Evolutionary conservation across 2,113 vertebrate genomes (phyloP), one percentile per base, ranked within the genome.

Genomic region (Seriola rivoliana): DNA sequence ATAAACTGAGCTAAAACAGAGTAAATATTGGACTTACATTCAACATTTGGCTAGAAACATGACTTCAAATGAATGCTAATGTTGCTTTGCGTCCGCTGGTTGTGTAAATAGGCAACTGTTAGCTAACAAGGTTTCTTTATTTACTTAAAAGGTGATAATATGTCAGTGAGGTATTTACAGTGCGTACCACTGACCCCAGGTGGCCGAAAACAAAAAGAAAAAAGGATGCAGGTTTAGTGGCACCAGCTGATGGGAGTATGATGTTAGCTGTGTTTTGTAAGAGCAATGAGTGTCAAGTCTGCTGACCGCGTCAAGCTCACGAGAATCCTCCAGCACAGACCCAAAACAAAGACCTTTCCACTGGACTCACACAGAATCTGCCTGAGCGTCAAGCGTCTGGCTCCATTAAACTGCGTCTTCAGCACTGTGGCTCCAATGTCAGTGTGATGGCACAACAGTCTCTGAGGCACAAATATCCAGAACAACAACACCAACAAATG

Each of bases 401-500:
- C 65, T 86, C 65, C 55, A 42, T 29, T 67, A 60, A 78, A 58
- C n/a, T 55, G 68, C 57, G 25, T 55, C 46, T 65, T 60, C 17
- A 79, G 36, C 36, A 3, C 58, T 10, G 50, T 44, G 57, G 48
- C 60, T 78, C 36, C 36, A 62, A 29, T 75, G 52, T 59, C 70
- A 64, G 42, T 60, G 55, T 62, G 60, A 84, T 54, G 77, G 66
- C 69, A 71, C 72, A 71, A 62, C 13, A 83, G 7, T 62, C 65
- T 84, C 16, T 67, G 21, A 67, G 78, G 42, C 32, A 71, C 44
- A 78, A 74, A 85, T n/a, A 32, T 14, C 57, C 62, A 44, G 11
- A 84, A 68, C 71, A 79, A 69, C 68, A 82, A 46, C 69, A 85
- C 19, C 36, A 59, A 60, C 73, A 77, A 38, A 68, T 65, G 19